Evolutionary conservation across 2,888 invertebrate species (phyloP).

Genomic region (Drosophila setosimentum): DNA sequence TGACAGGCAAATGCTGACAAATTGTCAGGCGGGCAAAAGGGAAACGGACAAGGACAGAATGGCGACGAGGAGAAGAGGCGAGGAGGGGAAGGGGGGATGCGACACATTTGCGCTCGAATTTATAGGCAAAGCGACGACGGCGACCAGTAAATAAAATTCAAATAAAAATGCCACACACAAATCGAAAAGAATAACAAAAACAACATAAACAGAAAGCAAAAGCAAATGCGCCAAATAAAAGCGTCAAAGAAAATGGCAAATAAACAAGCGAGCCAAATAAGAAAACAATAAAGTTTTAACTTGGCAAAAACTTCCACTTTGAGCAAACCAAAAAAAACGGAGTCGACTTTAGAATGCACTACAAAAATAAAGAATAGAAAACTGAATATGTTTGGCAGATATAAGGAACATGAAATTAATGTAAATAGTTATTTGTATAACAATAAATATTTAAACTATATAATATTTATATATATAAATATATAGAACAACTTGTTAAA

Average conservation of each 20-base stretch:
- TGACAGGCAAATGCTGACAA: conserved; percentile 63
- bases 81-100: neutral
- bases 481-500: neutral
- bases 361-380: neutral
- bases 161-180: conserved; percentile 77
- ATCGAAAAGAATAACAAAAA: conserved; percentile 8
- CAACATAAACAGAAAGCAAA: conserved; percentile 22
- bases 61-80: neutral
- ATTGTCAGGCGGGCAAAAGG: conserved; percentile 41
- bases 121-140: conserved; percentile 56
- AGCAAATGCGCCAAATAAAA: conserved; percentile 62
- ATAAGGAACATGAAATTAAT: neutral
- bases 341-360: conserved; percentile 45
- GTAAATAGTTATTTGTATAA: neutral
- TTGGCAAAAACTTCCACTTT: conserved; percentile 46
- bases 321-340: neutral
- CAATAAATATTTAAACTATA: neutral
- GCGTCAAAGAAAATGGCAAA: conserved; percentile 77
- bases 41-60: neutral
- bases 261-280: conserved; percentile 63
- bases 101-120: conserved; percentile 59
- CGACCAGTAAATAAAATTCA: conserved; percentile 75
- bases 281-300: conserved; percentile 61
- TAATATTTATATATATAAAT: neutral
- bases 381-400: neutral